A percentile compares a stretch with the other conserved stretches of the same genome.
Evolutionary conservation across 2,113 vertebrate species (phyloP).

Genomic region (Spea multiplicata): DNA sequence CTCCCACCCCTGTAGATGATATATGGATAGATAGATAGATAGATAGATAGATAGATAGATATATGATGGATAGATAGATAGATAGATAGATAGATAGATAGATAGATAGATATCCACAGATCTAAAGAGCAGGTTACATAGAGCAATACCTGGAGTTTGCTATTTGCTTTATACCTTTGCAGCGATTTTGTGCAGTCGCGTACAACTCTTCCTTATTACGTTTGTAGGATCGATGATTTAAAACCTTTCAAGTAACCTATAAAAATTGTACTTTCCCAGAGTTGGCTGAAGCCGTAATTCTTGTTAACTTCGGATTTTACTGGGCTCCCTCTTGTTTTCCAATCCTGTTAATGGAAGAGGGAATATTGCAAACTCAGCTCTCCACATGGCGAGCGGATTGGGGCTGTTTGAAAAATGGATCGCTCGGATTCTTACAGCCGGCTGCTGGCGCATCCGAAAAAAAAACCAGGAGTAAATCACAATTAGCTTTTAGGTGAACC

Average conservation of each 20-base stretch:
- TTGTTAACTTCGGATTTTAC: constrained; percentile 13
- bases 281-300: constrained; percentile 8
- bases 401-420: constrained; percentile 35
- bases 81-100: background rate
- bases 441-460: background rate
- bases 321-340: constrained; percentile 24
- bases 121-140: background rate
- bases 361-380: constrained; percentile 23
- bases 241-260: background rate
- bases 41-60: background rate
- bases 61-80: background rate
- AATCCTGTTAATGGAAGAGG: constrained; percentile 37
- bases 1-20: too few relatives aligned
- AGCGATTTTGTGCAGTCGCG: background rate
- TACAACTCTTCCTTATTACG: background rate
- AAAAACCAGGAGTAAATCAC: constrained; percentile 17
- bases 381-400: background rate
- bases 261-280: background rate
- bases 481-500: constrained; percentile 7
- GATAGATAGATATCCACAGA: background rate
- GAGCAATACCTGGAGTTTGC: background rate
- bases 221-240: background rate
- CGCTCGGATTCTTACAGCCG: constrained; percentile 11
- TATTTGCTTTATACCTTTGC: background rate
- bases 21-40: background rate